phyloP scores from a whole-genome alignment of 1,140 invertebrate species.

The Drosophila busckii region DNA sequence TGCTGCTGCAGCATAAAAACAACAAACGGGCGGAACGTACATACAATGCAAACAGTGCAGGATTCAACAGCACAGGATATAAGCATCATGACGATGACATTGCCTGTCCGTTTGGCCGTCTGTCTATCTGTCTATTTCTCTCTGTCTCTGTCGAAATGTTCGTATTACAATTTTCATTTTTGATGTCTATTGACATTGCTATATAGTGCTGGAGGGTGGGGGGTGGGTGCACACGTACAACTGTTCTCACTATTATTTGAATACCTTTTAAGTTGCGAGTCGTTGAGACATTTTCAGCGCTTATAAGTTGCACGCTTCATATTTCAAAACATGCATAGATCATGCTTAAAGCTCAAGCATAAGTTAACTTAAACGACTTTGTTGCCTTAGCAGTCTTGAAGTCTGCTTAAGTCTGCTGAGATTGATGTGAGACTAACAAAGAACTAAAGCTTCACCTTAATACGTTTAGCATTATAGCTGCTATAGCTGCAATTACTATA shows the following conservation, averaged over 20 bases:
- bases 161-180: slow-evolving; percentile 76
- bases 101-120: slow-evolving; percentile 10
- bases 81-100: slow-evolving; percentile 41
- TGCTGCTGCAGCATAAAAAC: slow-evolving; percentile 44
- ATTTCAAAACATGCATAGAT: neutral
- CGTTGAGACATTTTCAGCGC: slow-evolving; percentile 5
- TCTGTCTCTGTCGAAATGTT: slow-evolving; percentile 60
- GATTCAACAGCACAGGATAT: slow-evolving; percentile 51
- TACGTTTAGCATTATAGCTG: too few species aligned
- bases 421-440: too few species aligned
- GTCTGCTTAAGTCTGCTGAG: too few species aligned
- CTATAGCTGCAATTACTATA: too few species aligned
- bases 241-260: too few species aligned
- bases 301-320: too few species aligned
- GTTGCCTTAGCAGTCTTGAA: too few species aligned
- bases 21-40: slow-evolving; percentile 57
- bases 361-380: too few species aligned
- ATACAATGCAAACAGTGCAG: neutral
- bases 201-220: neutral
- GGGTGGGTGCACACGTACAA: too few species aligned
- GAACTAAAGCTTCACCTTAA: too few species aligned
- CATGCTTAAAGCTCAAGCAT: too few species aligned
- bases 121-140: neutral
- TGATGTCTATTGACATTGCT: slow-evolving; percentile 71
- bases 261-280: too few species aligned